phyloP scores from a whole-genome alignment of 2,888 invertebrate genomes.

The Mythimna loreyi region DNA sequence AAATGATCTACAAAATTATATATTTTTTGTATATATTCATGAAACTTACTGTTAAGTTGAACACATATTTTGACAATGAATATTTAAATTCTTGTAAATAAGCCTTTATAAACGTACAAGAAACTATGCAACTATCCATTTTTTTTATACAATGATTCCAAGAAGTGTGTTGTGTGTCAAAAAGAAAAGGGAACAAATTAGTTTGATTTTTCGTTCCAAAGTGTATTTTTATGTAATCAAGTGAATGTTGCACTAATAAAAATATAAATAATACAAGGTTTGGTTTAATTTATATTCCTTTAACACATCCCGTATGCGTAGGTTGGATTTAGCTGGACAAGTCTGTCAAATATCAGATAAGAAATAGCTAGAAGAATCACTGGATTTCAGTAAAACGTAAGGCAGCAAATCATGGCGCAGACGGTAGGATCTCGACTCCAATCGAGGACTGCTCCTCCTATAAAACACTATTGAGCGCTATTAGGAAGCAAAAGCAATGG shows the following conservation, averaged over 20 bases:
- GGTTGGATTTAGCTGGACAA: too few species aligned
- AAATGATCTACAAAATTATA: background rate
- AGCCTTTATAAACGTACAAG: background rate
- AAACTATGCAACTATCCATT: background rate
- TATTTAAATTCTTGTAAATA: background rate
- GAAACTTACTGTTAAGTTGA: background rate
- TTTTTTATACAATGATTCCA: background rate
- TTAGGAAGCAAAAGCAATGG: too few species aligned
- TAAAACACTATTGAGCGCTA: too few species aligned
- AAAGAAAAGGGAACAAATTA: conserved; percentile 53
- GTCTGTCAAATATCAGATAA: too few species aligned
- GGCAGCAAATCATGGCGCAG: too few species aligned
- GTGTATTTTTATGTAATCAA: conserved; percentile 71
- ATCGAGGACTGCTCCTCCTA: too few species aligned
- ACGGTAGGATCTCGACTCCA: too few species aligned
- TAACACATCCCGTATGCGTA: background rate
- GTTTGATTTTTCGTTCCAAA: conserved; percentile 44
- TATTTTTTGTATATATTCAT: background rate
- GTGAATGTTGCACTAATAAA: conserved; percentile 76
- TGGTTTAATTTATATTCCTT: conserved; percentile 28
- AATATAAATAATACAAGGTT: conserved; percentile 52
- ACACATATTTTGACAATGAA: background rate
- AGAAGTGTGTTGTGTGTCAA: conserved; percentile 6
- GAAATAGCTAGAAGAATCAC: too few species aligned
- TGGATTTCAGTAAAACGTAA: too few species aligned